Conservation (phyloP, 1,140 invertebrate genomes). For the Aphelenchoides besseyi region DNA sequence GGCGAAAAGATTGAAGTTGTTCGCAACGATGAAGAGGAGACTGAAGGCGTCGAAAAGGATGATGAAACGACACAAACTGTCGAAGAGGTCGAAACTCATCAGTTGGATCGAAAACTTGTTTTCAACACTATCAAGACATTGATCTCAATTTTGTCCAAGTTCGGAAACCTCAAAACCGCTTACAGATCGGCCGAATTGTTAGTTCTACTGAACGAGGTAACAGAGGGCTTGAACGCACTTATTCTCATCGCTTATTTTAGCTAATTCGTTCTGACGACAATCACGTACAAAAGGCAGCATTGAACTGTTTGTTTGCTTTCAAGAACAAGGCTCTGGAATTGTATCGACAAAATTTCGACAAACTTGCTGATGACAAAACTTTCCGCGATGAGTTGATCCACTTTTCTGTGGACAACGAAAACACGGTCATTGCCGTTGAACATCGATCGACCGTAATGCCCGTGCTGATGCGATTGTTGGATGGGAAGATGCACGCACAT, state of each 20-base stretch:
- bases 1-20: neutral
- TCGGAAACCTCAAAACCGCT: constrained; percentile 22
- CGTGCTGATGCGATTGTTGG: constrained; percentile 19
- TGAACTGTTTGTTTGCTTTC: constrained; percentile 39
- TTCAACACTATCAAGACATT: constrained; percentile 13
- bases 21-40: constrained; percentile 16
- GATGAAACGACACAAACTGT: neutral
- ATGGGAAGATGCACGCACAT: constrained; percentile 17
- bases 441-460: constrained; percentile 15
- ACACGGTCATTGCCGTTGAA: constrained; percentile 6
- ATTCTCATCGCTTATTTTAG: neutral
- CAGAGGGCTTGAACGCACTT: too few species aligned
- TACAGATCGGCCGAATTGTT: constrained; percentile 23
- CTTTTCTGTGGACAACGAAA: constrained; percentile 24
- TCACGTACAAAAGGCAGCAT: constrained; percentile 34
- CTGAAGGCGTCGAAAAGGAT: neutral
- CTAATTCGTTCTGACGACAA: constrained; percentile 29
- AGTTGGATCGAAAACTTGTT: neutral
- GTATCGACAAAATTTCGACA: constrained; percentile 23
- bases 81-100: neutral
- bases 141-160: constrained; percentile 25
- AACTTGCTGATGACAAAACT: constrained; percentile 16
- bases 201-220: constrained; percentile 33
- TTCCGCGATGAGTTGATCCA: constrained; percentile 18
- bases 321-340: constrained; percentile 32